Evolutionary conservation across 2,888 invertebrate genomes (phyloP).

Genomic region (Eristalis tenax): DNA sequence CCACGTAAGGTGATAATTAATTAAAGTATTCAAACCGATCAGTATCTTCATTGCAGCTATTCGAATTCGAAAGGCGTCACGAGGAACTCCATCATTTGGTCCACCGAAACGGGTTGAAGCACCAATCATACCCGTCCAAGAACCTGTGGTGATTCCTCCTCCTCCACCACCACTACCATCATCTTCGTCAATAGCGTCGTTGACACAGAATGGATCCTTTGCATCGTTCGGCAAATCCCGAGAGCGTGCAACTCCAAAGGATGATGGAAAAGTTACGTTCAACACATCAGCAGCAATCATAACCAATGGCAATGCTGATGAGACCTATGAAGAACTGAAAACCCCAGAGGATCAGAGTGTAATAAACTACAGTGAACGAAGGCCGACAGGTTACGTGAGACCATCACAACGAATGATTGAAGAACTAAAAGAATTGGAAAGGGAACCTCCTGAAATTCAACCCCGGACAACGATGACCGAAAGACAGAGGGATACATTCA

Average conservation of each 20-base stretch:
- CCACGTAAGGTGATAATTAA: slow-evolving; percentile 74
- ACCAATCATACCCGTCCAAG: slow-evolving; percentile 62
- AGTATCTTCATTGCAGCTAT: slow-evolving; percentile 70
- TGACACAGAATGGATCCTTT: slow-evolving; percentile 36
- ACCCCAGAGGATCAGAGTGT: slow-evolving; percentile 41
- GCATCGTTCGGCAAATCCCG: slow-evolving; percentile 42
- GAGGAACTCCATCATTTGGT: slow-evolving; percentile 60
- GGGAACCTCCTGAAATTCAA: slow-evolving; percentile 21
- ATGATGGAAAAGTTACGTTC: slow-evolving; percentile 41
- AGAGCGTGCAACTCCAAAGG: slow-evolving; percentile 23
- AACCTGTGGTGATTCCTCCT: slow-evolving; percentile 58
- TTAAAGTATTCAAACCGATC: not conserved
- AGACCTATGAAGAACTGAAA: slow-evolving; percentile 53
- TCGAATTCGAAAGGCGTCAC: slow-evolving; percentile 72
- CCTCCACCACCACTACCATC: slow-evolving; percentile 70
- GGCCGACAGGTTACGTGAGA: slow-evolving; percentile 75
- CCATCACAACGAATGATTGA: slow-evolving; percentile 38
- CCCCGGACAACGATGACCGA: slow-evolving; percentile 54
- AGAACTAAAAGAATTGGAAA: slow-evolving; percentile 18
- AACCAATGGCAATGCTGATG: slow-evolving; percentile 36
- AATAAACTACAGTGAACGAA: slow-evolving; percentile 21
- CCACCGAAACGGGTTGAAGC: slow-evolving; percentile 57
- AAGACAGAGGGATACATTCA: slow-evolving; percentile 34
- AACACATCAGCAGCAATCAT: slow-evolving; percentile 18
- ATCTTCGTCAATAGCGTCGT: slow-evolving; percentile 36